Evolutionary conservation across 2,113 vertebrate genomes (phyloP).

Genomic region (Notiomystis cincta): DNA sequence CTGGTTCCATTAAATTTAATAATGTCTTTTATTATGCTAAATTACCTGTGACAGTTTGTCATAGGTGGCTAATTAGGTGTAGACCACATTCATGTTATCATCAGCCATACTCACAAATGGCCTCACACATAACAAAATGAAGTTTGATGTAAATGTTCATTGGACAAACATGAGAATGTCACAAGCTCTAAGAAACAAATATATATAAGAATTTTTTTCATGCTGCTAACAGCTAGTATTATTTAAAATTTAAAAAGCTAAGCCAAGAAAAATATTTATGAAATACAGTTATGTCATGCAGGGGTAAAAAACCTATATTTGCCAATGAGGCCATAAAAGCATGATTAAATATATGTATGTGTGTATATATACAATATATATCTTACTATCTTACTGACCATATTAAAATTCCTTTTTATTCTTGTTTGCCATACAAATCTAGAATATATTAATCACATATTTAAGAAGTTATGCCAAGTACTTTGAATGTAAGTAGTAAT

Average conservation of each 20-base stretch:
- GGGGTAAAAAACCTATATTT: neutral
- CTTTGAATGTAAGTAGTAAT: neutral
- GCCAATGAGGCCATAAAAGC: neutral
- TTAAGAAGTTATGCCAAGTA: neutral
- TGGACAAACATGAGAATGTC: neutral
- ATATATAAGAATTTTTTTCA: neutral
- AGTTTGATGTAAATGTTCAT: neutral
- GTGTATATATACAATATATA: neutral
- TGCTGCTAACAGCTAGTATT: neutral
- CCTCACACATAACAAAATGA: neutral
- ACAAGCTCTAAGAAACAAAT: neutral
- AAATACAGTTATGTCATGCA: neutral
- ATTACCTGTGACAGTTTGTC: neutral
- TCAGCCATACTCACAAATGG: neutral
- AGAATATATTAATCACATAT: neutral
- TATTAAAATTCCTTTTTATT: neutral
- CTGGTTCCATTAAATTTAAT: neutral
- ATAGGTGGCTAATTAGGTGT: neutral
- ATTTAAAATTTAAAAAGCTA: neutral
- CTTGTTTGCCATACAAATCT: neutral
- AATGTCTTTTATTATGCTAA: neutral
- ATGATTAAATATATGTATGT: neutral
- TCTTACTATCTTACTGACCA: accelerated
- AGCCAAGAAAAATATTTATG: neutral
- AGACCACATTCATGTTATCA: neutral